Conservation (phyloP, 2,113 vertebrate species). For the Neogobius melanostomus region DNA sequence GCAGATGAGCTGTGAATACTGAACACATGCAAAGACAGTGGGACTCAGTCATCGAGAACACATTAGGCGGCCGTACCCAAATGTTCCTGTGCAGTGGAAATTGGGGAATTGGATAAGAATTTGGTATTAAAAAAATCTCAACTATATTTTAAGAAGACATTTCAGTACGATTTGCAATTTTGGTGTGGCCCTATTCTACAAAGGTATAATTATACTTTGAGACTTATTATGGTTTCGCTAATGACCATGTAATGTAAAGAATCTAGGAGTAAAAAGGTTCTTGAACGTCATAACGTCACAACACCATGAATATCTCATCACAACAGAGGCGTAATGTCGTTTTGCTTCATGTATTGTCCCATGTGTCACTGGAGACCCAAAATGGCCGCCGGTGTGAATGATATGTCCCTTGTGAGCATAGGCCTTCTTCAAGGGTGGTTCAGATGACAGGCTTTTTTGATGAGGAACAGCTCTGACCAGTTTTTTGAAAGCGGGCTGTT, state of each 20-base stretch:
- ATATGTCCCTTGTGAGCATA: constrained; percentile 43
- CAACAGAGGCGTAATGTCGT: constrained; percentile 35
- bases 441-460: constrained; percentile 60
- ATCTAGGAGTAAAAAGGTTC: constrained; percentile 42
- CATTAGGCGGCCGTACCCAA: background rate
- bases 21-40: constrained; percentile 37
- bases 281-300: constrained; percentile 53
- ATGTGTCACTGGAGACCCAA: constrained; percentile 51
- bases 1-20: constrained; percentile 35
- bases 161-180: no score
- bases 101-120: no score
- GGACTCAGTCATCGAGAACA: background rate
- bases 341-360: constrained; percentile 39
- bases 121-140: no score
- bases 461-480: constrained; percentile 66
- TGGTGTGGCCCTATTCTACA: no score
- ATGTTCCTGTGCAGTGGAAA: background rate
- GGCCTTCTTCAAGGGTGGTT: constrained; percentile 47
- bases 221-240: no score
- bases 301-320: constrained; percentile 37
- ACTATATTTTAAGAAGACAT: no score
- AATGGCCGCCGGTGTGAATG: constrained; percentile 52
- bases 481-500: constrained; percentile 47
- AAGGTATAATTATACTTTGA: no score
- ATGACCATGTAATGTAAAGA: constrained; percentile 30